Evolutionary conservation across 1,140 invertebrate species (phyloP).

Genomic region (Catajapyx aquilonaris): DNA sequence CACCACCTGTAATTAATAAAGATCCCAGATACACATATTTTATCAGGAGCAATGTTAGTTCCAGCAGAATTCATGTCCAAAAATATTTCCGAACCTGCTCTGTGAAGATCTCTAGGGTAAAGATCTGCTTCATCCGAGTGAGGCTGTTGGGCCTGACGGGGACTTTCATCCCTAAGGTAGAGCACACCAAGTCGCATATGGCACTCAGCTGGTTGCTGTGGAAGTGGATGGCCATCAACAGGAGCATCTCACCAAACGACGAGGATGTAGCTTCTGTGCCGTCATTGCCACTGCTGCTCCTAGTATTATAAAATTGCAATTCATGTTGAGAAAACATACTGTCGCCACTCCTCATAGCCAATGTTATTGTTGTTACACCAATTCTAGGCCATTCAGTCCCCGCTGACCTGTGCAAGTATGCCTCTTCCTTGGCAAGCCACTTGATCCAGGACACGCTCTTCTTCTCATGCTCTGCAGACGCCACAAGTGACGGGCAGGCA

Average conservation of each 20-base stretch:
- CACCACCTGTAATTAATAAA: conserved; percentile 61
- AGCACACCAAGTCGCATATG: conserved; percentile 80
- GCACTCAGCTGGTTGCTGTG: conserved; percentile 81
- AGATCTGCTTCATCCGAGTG: conserved; percentile 78
- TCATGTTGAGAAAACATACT: too few species aligned
- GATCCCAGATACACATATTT: not conserved
- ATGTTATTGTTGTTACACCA: too few species aligned
- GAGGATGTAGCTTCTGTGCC: conserved; percentile 53
- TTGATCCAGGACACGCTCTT: conserved; percentile 85
- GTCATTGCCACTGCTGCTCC: too few species aligned
- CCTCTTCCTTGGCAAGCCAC: conserved; percentile 77
- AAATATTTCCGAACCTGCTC: conserved; percentile 77
- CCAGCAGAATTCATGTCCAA: not conserved
- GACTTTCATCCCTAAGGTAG: conserved; percentile 88
- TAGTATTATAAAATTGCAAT: too few species aligned
- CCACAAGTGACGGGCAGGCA: conserved; percentile 72
- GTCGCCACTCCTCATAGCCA: too few species aligned
- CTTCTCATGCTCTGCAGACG: conserved; percentile 55
- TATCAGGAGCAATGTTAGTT: not conserved
- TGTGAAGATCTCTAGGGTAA: conserved; percentile 92
- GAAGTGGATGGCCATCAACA: conserved; percentile 91
- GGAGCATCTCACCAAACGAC: conserved; percentile 88
- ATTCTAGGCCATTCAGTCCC: too few species aligned
- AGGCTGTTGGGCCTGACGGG: conserved; percentile 76
- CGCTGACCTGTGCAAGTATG: conserved; percentile 46